phyloP scores from a whole-genome alignment of 2,888 invertebrate genomes.

The Cheilosia pagana region DNA sequence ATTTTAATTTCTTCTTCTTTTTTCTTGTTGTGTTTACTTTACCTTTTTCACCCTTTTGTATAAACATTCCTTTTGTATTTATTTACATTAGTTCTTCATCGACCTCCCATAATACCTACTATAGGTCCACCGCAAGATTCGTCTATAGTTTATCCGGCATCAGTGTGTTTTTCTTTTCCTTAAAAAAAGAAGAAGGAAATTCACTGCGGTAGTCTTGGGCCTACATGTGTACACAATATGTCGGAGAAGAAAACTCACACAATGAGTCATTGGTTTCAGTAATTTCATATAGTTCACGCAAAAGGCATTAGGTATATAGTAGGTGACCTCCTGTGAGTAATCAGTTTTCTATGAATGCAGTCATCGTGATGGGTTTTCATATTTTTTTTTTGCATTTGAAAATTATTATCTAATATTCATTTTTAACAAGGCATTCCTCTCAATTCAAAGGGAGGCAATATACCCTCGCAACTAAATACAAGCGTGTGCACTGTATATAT shows the following conservation, averaged over 20 bases:
- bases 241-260: background rate
- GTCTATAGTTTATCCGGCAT: conserved; percentile 45
- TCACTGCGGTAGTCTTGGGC: conserved; percentile 25
- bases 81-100: conserved; percentile 63
- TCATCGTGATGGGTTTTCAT: too few species aligned
- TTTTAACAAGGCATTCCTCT: too few species aligned
- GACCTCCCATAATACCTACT: conserved; percentile 58
- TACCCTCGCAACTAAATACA: too few species aligned
- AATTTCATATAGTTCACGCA: background rate
- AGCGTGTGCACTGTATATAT: background rate
- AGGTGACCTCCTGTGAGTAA: too few species aligned
- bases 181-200: conserved; percentile 2
- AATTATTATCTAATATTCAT: too few species aligned
- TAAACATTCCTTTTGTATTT: conserved; percentile 64
- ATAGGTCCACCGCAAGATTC: conserved; percentile 51
- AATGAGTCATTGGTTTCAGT: background rate
- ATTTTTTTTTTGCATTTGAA: too few species aligned
- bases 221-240: conserved; percentile 30
- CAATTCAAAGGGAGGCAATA: too few species aligned
- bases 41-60: conserved; percentile 58
- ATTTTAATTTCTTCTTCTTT: conserved; percentile 13
- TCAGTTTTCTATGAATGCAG: too few species aligned
- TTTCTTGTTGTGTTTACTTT: conserved; percentile 53
- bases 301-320: background rate
- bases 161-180: conserved; percentile 37